These are phyloP conservation scores for Barbus barbus DNA, from an alignment of 2,113 vertebrate genomes.

Conservation along the genomic window DNA sequence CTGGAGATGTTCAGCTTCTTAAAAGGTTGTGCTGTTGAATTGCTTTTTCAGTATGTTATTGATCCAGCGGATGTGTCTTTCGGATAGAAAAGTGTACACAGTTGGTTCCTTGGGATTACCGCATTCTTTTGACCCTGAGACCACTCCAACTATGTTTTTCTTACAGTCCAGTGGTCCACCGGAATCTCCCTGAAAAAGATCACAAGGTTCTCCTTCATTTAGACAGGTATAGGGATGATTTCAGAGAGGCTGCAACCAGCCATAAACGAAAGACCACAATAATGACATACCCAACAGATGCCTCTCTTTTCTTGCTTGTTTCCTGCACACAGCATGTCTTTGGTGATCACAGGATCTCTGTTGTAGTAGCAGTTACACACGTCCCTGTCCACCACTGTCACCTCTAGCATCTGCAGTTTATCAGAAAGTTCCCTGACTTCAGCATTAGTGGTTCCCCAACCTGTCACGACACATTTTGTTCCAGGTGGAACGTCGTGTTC, in stretches of 20 bases:
- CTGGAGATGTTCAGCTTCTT: background rate
- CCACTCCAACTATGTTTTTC: conserved; percentile 51
- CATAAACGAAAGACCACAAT: background rate
- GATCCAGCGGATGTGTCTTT: conserved; percentile 59
- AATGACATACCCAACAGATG: conserved; percentile 53
- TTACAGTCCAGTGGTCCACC: conserved; percentile 61
- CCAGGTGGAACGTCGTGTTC: conserved; percentile 21
- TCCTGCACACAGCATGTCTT: conserved; percentile 60
- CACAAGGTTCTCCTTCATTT: background rate
- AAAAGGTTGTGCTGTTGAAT: conserved; percentile 41
- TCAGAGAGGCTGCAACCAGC: background rate
- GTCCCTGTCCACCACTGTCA: conserved; percentile 47
- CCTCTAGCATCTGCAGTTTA: conserved; percentile 51
- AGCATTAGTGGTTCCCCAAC: conserved; percentile 47
- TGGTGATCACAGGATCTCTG: conserved; percentile 40
- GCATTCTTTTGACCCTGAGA: conserved; percentile 54
- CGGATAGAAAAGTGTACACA: conserved; percentile 58
- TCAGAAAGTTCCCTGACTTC: rapidly evolving
- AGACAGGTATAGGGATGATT: background rate
- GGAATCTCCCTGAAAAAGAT: conserved; percentile 59
- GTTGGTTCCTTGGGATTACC: conserved; percentile 57
- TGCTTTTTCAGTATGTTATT: conserved; percentile 43
- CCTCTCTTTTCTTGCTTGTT: conserved; percentile 39
- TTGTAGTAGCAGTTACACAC: conserved; percentile 49
- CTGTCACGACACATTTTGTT: conserved; percentile 54